These are phyloP conservation scores for Meloidogyne hapla DNA, from an alignment of 1,140 invertebrate genomes.

Conservation along the genomic window DNA sequence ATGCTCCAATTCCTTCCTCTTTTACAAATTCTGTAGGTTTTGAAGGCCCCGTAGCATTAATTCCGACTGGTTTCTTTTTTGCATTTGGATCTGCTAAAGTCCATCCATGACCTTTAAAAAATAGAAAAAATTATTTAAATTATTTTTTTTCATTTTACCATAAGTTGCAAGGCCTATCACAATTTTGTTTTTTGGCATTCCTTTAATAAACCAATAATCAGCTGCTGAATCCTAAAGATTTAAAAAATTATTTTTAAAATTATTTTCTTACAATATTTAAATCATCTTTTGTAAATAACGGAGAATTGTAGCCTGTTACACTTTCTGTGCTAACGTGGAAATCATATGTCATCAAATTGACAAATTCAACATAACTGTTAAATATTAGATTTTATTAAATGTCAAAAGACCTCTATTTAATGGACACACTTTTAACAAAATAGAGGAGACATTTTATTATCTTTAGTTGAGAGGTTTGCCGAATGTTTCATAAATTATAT, in stretches of 20 bases:
- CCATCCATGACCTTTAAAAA: conserved; percentile 77
- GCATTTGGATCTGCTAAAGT: conserved; percentile 74
- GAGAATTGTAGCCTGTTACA: conserved; percentile 60
- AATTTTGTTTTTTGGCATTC: conserved; percentile 89
- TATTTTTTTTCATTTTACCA: conserved; percentile 66
- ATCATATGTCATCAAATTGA: conserved; percentile 63
- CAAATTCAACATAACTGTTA: conserved; percentile 56
- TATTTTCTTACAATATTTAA: conserved; percentile 32
- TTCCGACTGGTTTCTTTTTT: conserved; percentile 79
- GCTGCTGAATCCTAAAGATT: conserved; percentile 78
- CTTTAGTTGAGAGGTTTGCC: no score
- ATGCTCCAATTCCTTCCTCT: conserved; percentile 86
- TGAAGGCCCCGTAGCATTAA: conserved; percentile 77
- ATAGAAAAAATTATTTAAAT: conserved; percentile 2
- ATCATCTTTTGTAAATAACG: conserved; percentile 46
- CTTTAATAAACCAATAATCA: conserved; percentile 85
- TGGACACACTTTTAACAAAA: neutral
- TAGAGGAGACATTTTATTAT: neutral
- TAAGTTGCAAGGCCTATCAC: conserved; percentile 96
- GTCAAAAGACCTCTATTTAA: neutral
- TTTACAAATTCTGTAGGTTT: conserved; percentile 87
- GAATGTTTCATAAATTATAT: no score
- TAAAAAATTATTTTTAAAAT: conserved; percentile 41
- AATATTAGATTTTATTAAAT: neutral
- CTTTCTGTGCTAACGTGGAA: conserved; percentile 59